Evolutionary conservation across 1,140 invertebrate species (phyloP), one percentile per base, ranked within the genome.

Genomic region (Procambarus virginalis): DNA sequence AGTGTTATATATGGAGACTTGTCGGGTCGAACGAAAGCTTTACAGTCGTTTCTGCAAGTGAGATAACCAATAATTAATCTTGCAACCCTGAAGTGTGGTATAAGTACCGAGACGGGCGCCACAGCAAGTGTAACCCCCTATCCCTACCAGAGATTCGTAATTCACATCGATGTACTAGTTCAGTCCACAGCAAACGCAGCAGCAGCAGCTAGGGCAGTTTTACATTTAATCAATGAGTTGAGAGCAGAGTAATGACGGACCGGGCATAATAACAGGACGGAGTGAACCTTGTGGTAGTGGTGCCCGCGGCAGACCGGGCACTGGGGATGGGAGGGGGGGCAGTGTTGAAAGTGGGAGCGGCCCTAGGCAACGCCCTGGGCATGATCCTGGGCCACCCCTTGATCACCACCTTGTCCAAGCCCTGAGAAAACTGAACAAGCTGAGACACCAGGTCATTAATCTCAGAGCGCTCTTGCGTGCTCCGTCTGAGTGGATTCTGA

Each of bases 281-380:
- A n/a, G 58, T 70, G 82, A 51, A 60, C 34, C 17, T 70, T 73
- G 82, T 68, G 46, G 64, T 68, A 22, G 51, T 9, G 60, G n/a
- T 70, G 51, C 60, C 45, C 34, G 60, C n/a, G 81, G 68, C 81
- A 6, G n/a, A 2, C 22, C 68, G 68, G 68, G 8, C 14, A 20
- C 14, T 22, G 22, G 68, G 34, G 68, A 73, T 20, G 60, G 70
- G 73, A 22, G 68, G 83, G 5, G 83, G 60, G 22, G 34, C 34
- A 2, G 20, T 46, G 51, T 68, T 20, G 55, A 14, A 68, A 87
- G 86, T 78, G 64, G 75, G 86, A 81, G 75, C 82, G 68, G 48
- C 82, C 82, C 46, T 12, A 84, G 82, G 82, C 82, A 68, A 84
- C 82, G 82, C 82, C 68, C 82, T 68, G 8, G 82, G 82, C 45